Base-by-base conservation (phyloP, 2,888 invertebrate genomes). In the Drosophila aldrichi region DNA sequence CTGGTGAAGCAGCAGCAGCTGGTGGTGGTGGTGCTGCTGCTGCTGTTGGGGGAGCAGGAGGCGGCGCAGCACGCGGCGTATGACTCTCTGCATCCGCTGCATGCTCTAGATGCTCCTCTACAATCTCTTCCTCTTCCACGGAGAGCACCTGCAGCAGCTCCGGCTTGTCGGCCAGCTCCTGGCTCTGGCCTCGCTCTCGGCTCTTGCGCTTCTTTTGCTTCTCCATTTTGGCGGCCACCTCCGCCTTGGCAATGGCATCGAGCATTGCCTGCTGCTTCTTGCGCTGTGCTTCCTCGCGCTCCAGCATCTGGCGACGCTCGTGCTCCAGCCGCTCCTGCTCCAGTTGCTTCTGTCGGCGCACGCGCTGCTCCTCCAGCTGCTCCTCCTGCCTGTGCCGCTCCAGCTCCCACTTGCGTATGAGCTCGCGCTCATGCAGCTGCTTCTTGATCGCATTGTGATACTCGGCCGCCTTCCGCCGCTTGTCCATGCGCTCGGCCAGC, bases 401-500 rank as follows among this genome's bases (percentile, higher is more conserved):
- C 75, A 95, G 94, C 91, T 98, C 98, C 92, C 96, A 96, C 84
- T 95, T 95, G 16, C 96, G 94, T 59, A 94, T 94, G 83, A 95
- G 94, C 88, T 97, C 97, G 49, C 96, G 95, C 90, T 98, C 98
- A 90, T 97, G 96, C 59, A 98, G 94, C 92, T 98, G 97, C 90
- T 95, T 95, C 81, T 96, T 94, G 82, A 98, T 97, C 16, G 96
- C 97, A 70, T 96, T 95, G 92, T 98, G 98, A 79, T 97, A 95
- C 91, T 97, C 97, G 71, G 97, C 92, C 0, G 97, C 97, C 92
- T 96, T 96, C 74, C 97, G 95, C 32, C 97, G 94, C 92, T 96
- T 96, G 68, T 95, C 94, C 93, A 97, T 97, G 77, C 97, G 94
- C 92, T 98, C 97, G 10, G 96, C 96, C 81, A 96, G 94, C 60